Conservation (phyloP, 1,140 invertebrate species). For the Idris sp. region DNA sequence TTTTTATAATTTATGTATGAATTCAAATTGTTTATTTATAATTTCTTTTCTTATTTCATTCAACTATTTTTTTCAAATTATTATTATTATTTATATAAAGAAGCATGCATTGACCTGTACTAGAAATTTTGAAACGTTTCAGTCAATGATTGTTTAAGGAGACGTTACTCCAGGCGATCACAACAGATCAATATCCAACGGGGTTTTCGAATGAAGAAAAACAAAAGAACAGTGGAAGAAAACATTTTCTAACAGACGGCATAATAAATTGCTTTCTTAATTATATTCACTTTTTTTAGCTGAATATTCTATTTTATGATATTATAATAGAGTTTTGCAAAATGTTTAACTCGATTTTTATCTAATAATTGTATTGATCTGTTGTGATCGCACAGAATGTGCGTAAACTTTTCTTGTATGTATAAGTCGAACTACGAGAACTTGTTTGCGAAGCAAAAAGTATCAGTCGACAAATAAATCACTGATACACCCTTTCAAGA, state of each 20-base stretch:
- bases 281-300: constrained; percentile 18
- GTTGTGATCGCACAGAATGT: constrained; percentile 60
- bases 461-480: constrained; percentile 57
- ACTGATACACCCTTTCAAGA: constrained; percentile 53
- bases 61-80: too few relatives aligned
- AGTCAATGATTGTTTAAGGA: constrained; percentile 20
- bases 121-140: constrained; percentile 3
- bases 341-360: constrained; percentile 50
- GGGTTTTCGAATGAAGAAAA: constrained; percentile 16
- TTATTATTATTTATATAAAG: too few relatives aligned
- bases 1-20: too few relatives aligned
- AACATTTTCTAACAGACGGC: constrained; percentile 12
- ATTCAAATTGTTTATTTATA: too few relatives aligned
- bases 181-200: constrained; percentile 45
- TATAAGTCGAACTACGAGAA: constrained; percentile 56
- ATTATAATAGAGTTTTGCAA: constrained; percentile 48
- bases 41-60: too few relatives aligned
- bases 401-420: constrained; percentile 60
- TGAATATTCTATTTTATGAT: constrained; percentile 24
- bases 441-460: constrained; percentile 60
- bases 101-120: too few relatives aligned
- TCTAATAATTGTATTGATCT: constrained; percentile 63
- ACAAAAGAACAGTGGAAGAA: constrained; percentile 15
- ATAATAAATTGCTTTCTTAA: too few relatives aligned
- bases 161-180: constrained; percentile 22